Base-by-base conservation (phyloP, 2,113 vertebrate species). In the Aspiorhynchus laticeps region DNA sequence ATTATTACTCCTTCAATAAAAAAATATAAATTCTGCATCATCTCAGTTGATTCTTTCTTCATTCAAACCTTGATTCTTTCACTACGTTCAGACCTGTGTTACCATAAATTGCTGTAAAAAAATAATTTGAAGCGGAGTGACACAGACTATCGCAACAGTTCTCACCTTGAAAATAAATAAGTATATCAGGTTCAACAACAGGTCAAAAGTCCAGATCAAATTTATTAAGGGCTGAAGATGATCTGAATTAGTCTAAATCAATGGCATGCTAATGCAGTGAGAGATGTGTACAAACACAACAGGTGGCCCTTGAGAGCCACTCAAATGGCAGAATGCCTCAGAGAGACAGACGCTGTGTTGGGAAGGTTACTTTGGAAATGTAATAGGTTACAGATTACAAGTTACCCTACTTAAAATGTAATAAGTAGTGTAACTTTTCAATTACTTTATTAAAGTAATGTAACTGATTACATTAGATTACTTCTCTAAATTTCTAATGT, bases 41-140 rank as follows among this genome's bases (percentile, higher is more conserved):
- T 61, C 63, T 85, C 17, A 71, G 86, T 82, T 63, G 87, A n/a
- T n/a, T n/a, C n/a, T n/a, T n/a, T n/a, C n/a, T n/a, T n/a, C n/a
- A n/a, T n/a, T 89, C 81, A 86, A 89, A 80, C 83, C 28, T 24
- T 33, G 21, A 33, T 53, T 56, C 36, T 19, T 48, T 43, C 15
- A 43, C 65, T 26, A 15, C 26, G 21, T n/a, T 41, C 53, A 59
- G 51, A 53, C 67, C 61, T 84, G 69, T 84, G 41, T 53, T 76
- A 85, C 86, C 87, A 86, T 90, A 85, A 76, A 89, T 21, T 90
- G 91, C 89, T 90, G 88, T 87, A 94, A 91, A 88, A 63, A 21
- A 7, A 7, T 6, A 36, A 38, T 90, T 38, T 91, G 90, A 91
- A 88, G 86, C 2, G 31, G 12, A 41, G 74, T 94, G 93, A 95